phyloP scores from a whole-genome alignment of 2,888 invertebrate species.

The Sinohyriopsis cumingii region DNA sequence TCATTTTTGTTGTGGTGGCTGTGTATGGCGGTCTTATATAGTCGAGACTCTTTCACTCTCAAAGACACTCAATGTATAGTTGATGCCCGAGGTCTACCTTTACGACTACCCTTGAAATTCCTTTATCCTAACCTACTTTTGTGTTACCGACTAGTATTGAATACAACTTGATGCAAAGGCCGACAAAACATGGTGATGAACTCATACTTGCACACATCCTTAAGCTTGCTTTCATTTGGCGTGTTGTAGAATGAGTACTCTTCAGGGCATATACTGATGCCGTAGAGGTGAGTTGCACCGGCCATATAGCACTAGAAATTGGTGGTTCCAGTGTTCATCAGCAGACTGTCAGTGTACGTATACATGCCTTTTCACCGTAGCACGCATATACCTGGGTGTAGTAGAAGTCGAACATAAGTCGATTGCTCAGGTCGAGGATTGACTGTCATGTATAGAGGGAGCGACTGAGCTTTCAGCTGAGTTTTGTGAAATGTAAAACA shows the following conservation, averaged over 20 bases:
- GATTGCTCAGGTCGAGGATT: constrained; percentile 70
- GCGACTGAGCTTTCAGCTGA: constrained; percentile 54
- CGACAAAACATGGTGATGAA: no score
- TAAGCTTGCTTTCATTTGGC: no score
- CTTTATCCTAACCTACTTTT: no score
- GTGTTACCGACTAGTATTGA: no score
- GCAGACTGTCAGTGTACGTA: constrained; percentile 17
- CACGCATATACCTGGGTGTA: constrained; percentile 40
- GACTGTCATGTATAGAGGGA: constrained; percentile 69
- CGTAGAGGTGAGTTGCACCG: not conserved
- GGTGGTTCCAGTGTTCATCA: constrained; percentile 1
- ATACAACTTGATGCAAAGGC: no score
- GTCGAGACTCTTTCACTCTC: no score
- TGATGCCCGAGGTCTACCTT: no score
- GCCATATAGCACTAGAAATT: constrained; percentile 7
- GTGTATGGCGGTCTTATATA: no score
- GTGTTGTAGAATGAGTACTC: constrained; percentile 39
- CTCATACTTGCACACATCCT: no score
- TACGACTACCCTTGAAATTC: no score
- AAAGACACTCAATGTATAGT: no score
- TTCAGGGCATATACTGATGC: constrained; percentile 50
- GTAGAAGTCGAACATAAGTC: constrained; percentile 66
- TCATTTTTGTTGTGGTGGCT: no score
- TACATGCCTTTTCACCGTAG: constrained; percentile 16
- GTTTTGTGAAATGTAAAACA: constrained; percentile 55